Conservation (phyloP, 2,888 invertebrate genomes). For the Apodemia hepburni region DNA sequence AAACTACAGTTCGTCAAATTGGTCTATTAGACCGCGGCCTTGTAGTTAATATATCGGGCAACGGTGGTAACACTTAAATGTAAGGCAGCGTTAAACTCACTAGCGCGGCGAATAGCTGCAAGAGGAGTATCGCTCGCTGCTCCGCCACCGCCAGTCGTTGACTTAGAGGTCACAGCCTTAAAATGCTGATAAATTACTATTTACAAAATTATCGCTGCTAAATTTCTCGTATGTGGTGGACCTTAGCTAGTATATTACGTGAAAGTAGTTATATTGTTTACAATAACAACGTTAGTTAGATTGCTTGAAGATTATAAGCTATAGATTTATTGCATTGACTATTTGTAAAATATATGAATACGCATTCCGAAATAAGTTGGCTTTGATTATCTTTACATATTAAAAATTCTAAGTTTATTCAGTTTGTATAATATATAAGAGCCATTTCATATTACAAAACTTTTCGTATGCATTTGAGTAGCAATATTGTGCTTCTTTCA, state of each 20-base stretch:
- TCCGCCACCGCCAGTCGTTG: no score
- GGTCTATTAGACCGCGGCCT: no score
- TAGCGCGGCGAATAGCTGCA: no score
- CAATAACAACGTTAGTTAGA: conserved; percentile 1
- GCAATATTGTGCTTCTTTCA: no score
- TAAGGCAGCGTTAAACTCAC: no score
- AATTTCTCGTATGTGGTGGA: not conserved
- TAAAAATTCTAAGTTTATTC: not conserved
- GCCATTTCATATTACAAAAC: not conserved
- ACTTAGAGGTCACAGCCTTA: not conserved
- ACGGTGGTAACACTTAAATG: no score
- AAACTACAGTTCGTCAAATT: no score
- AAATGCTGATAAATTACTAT: not conserved
- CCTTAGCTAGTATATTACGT: not conserved
- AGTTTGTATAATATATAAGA: not conserved
- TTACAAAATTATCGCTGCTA: not conserved
- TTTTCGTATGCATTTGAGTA: no score
- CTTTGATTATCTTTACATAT: conserved; percentile 9
- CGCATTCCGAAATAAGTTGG: conserved; percentile 19
- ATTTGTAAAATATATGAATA: conserved; percentile 17
- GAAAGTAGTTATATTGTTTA: not conserved
- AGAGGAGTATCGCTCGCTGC: not conserved
- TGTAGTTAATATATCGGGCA: no score
- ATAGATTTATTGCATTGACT: conserved; percentile 6
- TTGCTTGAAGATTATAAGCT: conserved; percentile 9